A percentile compares a stretch with the other conserved stretches of the same genome.
Evolutionary conservation across 2,113 vertebrate genomes (phyloP).

Genomic region (Brienomyrus brachyistius): DNA sequence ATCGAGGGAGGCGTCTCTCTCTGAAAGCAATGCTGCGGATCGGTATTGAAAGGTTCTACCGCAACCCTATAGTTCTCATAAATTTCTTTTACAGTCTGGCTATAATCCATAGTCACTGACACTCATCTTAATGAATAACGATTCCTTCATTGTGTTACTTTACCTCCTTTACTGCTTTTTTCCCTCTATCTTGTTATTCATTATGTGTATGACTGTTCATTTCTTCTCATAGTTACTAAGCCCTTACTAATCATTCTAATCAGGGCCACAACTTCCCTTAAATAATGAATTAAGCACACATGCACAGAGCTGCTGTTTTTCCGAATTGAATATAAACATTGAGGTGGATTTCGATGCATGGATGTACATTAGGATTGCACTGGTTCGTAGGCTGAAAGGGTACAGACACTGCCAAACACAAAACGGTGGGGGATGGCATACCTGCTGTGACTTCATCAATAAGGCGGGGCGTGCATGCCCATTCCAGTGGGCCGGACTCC

Average conservation of each 20-base stretch:
- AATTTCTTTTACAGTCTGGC: conserved; percentile 14
- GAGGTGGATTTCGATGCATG: not conserved
- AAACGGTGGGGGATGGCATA: conserved; percentile 15
- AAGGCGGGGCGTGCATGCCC: not conserved
- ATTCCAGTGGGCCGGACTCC: conserved; percentile 36
- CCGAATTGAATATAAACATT: not conserved
- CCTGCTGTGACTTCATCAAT: conserved; percentile 14
- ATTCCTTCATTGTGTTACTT: not conserved
- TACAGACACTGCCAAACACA: not conserved
- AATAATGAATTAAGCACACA: not conserved
- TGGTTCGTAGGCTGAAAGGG: not conserved
- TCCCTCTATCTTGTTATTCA: not conserved
- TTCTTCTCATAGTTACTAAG: not conserved
- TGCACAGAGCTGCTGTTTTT: not conserved
- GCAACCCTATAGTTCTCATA: not conserved
- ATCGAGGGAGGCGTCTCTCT: not conserved
- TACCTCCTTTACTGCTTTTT: not conserved
- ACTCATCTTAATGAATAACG: not conserved
- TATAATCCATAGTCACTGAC: not conserved
- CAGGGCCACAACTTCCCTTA: not conserved
- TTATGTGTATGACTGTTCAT: not conserved
- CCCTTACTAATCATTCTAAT: not conserved
- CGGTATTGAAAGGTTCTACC: not conserved
- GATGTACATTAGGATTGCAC: not conserved
- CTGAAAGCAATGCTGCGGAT: not conserved